phyloP scores from a whole-genome alignment of 2,888 invertebrate genomes.

The Chesias legatella region DNA sequence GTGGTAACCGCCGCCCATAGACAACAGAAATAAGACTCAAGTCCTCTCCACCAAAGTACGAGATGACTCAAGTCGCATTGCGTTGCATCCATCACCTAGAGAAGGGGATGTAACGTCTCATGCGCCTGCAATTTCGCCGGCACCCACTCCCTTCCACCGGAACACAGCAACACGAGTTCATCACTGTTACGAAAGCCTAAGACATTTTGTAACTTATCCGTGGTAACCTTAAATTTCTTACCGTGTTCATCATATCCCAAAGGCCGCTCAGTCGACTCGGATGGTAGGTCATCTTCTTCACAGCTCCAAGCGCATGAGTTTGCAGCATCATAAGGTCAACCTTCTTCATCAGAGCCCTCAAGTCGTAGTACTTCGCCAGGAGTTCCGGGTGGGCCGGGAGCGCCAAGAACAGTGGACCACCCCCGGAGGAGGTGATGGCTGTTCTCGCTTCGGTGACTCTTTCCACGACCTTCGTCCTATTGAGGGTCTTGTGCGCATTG shows the following conservation, averaged over 20 bases:
- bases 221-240: too few species aligned
- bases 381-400: conserved; percentile 84
- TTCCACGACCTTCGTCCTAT: conserved; percentile 71
- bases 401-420: conserved; percentile 79
- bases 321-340: conserved; percentile 84
- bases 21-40: too few species aligned
- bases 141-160: too few species aligned
- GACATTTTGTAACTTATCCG: too few species aligned
- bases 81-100: too few species aligned
- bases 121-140: too few species aligned
- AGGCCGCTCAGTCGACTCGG: conserved; percentile 87
- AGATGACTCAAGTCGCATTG: too few species aligned
- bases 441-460: conserved; percentile 66
- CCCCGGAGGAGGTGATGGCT: conserved; percentile 67
- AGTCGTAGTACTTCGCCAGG: conserved; percentile 85
- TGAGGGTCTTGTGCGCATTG: conserved; percentile 75
- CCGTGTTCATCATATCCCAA: conserved; percentile 88
- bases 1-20: too few species aligned
- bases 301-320: conserved; percentile 83
- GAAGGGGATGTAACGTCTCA: too few species aligned
- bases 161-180: too few species aligned
- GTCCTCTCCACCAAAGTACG: too few species aligned
- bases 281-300: conserved; percentile 86
- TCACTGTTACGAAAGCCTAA: too few species aligned
- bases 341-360: conserved; percentile 83